Conservation (phyloP, 2,797 vertebrate species). For the Poecilia picta region DNA sequence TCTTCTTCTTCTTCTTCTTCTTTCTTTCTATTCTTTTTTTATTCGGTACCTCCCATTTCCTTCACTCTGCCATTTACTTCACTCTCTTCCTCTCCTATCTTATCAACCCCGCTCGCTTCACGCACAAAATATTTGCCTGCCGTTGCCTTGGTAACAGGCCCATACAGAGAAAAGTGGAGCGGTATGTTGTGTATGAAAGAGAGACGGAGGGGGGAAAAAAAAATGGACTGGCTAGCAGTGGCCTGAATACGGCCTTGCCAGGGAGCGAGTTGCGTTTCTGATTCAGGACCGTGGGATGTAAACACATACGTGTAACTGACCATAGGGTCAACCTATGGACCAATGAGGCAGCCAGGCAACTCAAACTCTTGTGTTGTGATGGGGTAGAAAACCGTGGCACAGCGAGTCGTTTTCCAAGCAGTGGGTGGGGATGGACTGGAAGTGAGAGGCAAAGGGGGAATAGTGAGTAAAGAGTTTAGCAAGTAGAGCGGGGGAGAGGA, state of each 20-base stretch:
- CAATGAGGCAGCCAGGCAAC: background rate
- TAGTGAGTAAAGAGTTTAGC: conserved; percentile 13
- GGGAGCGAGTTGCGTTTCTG: conserved; percentile 25
- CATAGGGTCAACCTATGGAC: conserved; percentile 6
- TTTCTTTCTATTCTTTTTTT: background rate
- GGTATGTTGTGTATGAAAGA: conserved; percentile 52
- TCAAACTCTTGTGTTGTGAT: background rate
- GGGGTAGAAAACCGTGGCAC: background rate
- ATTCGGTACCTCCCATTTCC: conserved; percentile 14
- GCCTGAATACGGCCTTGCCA: conserved; percentile 41
- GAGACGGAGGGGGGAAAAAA: conserved; percentile 6
- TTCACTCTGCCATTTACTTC: conserved; percentile 11
- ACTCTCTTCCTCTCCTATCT: conserved; percentile 37
- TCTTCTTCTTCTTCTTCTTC: no score
- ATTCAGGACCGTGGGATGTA: conserved; percentile 12
- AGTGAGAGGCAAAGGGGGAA: conserved; percentile 18
- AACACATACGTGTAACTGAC: background rate
- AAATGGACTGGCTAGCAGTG: conserved; percentile 31
- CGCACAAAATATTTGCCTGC: conserved; percentile 67
- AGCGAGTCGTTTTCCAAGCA: conserved; percentile 8
- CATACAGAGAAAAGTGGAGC: conserved; percentile 55
- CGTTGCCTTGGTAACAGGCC: conserved; percentile 80
- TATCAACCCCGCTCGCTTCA: conserved; percentile 54
- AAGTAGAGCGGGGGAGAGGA: conserved; percentile 7
- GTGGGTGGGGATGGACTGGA: conserved; percentile 33